These are phyloP conservation scores for Elysia crispata DNA, from an alignment of 2,888 invertebrate genomes.

Conservation along the genomic window DNA sequence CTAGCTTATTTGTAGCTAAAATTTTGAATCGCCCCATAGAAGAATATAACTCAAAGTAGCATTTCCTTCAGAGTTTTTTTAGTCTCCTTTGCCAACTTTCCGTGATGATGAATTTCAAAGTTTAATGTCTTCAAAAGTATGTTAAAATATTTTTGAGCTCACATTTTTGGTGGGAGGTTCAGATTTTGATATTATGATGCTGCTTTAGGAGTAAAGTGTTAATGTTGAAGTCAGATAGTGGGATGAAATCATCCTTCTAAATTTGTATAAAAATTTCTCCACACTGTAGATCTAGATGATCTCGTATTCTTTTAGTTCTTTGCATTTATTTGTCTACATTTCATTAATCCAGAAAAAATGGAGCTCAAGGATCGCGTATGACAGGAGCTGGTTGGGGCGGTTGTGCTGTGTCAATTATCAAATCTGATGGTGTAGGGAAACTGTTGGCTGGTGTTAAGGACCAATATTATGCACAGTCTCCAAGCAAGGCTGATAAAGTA, in stretches of 20 bases:
- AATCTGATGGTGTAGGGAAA: constrained; percentile 80
- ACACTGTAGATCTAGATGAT: not conserved
- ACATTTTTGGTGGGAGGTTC: no score
- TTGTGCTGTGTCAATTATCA: constrained; percentile 91
- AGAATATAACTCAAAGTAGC: no score
- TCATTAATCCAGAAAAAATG: constrained; percentile 75
- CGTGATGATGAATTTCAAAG: no score
- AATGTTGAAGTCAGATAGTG: not conserved
- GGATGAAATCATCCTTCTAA: not conserved
- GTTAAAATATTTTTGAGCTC: no score
- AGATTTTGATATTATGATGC: no score
- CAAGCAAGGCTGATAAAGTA: constrained; percentile 79
- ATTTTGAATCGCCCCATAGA: no score
- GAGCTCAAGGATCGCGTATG: constrained; percentile 89
- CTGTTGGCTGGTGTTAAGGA: constrained; percentile 85
- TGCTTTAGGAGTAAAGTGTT: no score
- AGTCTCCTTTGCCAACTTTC: no score
- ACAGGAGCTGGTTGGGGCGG: constrained; percentile 99
- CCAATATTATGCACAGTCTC: constrained; percentile 83
- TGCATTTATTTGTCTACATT: not conserved
- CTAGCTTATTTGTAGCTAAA: no score
- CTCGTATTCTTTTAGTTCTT: not conserved
- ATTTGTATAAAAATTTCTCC: not conserved
- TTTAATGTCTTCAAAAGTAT: no score
- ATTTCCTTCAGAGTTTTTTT: no score